phyloP scores from a whole-genome alignment of 2,888 invertebrate genomes.

The Chironomus riparius region DNA sequence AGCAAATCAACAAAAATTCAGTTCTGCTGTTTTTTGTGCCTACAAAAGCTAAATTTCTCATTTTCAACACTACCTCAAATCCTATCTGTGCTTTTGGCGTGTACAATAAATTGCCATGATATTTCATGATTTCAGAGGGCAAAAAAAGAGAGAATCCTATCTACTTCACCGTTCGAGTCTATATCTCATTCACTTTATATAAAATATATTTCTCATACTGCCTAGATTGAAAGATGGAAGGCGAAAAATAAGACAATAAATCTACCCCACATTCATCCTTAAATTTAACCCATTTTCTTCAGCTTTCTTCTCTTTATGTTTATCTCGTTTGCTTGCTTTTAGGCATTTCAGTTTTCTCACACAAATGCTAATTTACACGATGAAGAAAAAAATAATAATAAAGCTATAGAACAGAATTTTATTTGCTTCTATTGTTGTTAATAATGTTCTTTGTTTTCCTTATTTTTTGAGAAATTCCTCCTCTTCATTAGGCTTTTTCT shows the following conservation, averaged over 20 bases:
- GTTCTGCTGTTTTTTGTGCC: too few relatives aligned
- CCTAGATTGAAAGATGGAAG: not conserved
- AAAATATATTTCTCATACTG: not conserved
- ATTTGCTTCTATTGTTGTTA: not conserved
- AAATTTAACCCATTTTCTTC: not conserved
- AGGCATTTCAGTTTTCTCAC: not conserved
- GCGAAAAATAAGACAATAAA: not conserved
- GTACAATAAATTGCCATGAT: not conserved
- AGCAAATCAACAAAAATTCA: too few relatives aligned
- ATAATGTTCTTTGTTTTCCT: too few relatives aligned
- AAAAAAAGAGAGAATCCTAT: not conserved
- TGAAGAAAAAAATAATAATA: not conserved
- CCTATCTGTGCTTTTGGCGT: not conserved
- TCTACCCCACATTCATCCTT: not conserved
- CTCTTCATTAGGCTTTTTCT: too few relatives aligned
- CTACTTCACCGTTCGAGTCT: not conserved
- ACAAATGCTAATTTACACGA: not conserved
- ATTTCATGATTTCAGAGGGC: not conserved
- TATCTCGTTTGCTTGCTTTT: not conserved
- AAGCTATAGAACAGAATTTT: not conserved
- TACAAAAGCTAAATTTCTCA: not conserved
- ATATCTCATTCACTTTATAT: not conserved
- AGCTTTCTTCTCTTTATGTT: not conserved
- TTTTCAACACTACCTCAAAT: not conserved
- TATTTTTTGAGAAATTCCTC: too few relatives aligned